Evolutionary conservation across 2,797 vertebrate species (phyloP).

Genomic region (Myotis myotis): DNA sequence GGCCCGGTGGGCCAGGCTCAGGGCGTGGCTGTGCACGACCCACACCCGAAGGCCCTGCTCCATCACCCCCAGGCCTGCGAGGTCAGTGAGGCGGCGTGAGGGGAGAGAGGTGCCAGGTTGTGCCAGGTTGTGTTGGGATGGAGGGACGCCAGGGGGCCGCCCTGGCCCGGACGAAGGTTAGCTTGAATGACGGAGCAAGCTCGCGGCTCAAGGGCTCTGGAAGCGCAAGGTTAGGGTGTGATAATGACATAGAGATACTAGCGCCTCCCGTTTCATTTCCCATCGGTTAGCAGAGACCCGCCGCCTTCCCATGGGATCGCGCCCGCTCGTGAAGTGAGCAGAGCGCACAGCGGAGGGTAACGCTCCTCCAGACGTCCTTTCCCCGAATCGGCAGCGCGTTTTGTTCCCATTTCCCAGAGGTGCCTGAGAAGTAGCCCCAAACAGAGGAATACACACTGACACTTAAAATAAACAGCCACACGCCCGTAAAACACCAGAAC

Average conservation of each 20-base stretch:
- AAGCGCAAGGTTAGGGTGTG: background rate
- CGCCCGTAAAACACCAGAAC: background rate
- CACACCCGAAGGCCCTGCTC: background rate
- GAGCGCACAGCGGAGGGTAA: background rate
- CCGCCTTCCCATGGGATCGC: accelerated
- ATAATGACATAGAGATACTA: background rate
- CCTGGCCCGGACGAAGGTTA: background rate
- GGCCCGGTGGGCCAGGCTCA: background rate
- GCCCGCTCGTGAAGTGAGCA: background rate
- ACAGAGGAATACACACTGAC: slow-evolving; percentile 28
- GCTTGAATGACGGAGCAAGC: background rate
- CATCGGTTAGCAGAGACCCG: background rate
- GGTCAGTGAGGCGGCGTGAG: background rate
- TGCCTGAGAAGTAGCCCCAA: background rate
- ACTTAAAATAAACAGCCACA: slow-evolving; percentile 51
- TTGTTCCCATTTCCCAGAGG: slow-evolving; percentile 45
- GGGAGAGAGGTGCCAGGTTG: background rate
- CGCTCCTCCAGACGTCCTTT: background rate
- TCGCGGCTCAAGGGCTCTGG: background rate
- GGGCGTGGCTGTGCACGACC: background rate
- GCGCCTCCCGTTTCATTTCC: background rate
- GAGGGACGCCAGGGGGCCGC: background rate
- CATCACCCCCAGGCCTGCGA: background rate
- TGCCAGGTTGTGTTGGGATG: background rate
- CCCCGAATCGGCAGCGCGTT: background rate